Base-by-base conservation (phyloP, 1,140 invertebrate genomes). In the Zaprionus kolodkinae region DNA sequence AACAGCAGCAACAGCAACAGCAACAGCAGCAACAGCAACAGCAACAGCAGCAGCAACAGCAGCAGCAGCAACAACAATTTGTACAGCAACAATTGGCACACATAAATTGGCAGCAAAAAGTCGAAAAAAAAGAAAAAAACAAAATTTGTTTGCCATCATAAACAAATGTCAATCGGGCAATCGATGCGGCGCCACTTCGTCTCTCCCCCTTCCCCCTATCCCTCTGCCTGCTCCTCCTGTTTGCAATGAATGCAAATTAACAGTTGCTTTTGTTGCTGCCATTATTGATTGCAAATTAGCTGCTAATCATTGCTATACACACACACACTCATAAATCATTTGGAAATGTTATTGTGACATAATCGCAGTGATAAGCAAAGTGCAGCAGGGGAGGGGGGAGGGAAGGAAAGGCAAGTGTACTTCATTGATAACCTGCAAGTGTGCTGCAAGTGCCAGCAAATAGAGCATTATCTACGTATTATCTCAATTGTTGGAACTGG, bases 281-380 rank as follows among this genome's bases (percentile, higher is more conserved):
- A 12, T 15, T 84, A 84, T 85, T 80, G 77, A 84, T 85, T 78
- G 74, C 81, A 85, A 80, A 84, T 83, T 85, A 67, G 69, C 66
- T 57, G 66, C 69, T 78, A 85, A 84, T 81, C 72, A 76, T 72
- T 21, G n/a, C 50, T 12, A 48, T 6, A 35, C 38, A 55, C 25
- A 13, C 48, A 33, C 21, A 12, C 13, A 30, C 11, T 36, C 30
- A 11, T 3, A 30, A 2, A 38, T 50, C 21, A 50, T 43, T 54
- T 13, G 15, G 25, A 55, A 25, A 67, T 59, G n/a, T 54, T 38
- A 6, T n/a, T 69, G 50, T 85, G 81, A 86, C 81, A 85, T 81
- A 85, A 85, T 84, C 64, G 48, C 36, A 68, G 55, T 57, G 40
- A 45, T 45, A 45, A 45, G 40, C 40, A 45, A 45, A 17, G 6